Conservation (phyloP, 2,797 vertebrate genomes). For the Spatula clypeata region DNA sequence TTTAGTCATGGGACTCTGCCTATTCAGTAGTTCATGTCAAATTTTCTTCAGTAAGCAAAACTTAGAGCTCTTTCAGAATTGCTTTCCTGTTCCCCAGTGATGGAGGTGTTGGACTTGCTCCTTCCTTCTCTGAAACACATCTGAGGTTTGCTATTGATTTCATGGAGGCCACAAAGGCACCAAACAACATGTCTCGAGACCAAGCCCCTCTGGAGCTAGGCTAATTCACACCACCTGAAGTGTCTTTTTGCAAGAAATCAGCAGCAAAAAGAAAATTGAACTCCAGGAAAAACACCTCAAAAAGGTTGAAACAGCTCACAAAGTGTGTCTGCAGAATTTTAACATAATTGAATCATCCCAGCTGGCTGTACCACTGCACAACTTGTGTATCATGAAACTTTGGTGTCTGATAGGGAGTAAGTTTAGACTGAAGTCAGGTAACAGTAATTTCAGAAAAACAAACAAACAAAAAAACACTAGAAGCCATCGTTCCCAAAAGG, state of each 20-base stretch:
- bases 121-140: neutral
- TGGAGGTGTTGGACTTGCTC: neutral
- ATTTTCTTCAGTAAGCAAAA: constrained; percentile 57
- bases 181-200: neutral
- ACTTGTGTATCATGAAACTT: neutral
- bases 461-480: neutral
- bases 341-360: neutral
- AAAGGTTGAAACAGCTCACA: neutral
- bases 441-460: neutral
- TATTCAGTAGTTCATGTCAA: constrained; percentile 72
- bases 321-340: neutral
- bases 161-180: neutral
- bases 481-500: neutral
- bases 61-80: neutral
- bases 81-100: constrained; percentile 2
- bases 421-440: neutral
- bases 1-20: constrained; percentile 59
- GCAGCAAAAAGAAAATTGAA: neutral
- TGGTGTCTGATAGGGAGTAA: neutral
- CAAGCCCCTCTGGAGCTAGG: neutral
- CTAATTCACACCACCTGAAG: constrained; percentile 41
- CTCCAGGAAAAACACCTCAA: neutral
- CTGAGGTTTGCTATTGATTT: constrained; percentile 40
- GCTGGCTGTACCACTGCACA: neutral
- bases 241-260: neutral